Evolutionary conservation across 2,113 vertebrate genomes (phyloP), one percentile per base, ranked within the genome.

Genomic region (Formicarius rufipectus): DNA sequence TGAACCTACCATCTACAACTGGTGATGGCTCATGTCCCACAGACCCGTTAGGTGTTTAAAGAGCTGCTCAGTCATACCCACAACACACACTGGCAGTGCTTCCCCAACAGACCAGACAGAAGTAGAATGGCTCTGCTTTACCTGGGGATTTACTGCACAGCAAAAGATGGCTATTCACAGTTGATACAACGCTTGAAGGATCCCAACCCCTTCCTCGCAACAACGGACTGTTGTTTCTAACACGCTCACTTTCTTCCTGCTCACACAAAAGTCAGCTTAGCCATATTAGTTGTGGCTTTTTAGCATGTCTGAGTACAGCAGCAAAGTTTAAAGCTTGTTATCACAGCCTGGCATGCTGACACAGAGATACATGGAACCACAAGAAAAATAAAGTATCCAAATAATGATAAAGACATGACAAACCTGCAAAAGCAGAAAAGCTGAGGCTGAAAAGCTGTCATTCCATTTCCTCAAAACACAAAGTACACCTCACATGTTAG

Each of bases 191-290:
- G 66, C 60, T 89, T 68, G 86, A 89, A 91, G 84, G 91, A 78
- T 58, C 80, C 80, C 68, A 52, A 84, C 20, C 74, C 24, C 66
- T 69, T 56, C 89, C 94, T 64, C 7, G 0, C 18, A 35, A 83
- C 73, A 76, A 15, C 59, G 78, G 90, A 67, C 93, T 96, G 95
- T 97, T 98, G 72, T 97, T 92, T 71, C 90, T 96, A 79, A 69
- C 84, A 52, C 74, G 74, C 60, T 27, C 17, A 21, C 75, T 78
- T 71, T 89, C 96, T 97, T 97, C 97, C 97, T 97, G 97, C 71
- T 62, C 75, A 39, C 81, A 97, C 91, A 97, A 92, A 97, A 90
- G 93, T 92, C 78, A 93, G 96, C 81, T 98, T 96, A 98, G 92
- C 72, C 75, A 52, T 82, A 79, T 95, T 91, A 97, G 94, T 24